Percentiles rank a stretch among this genome's conserved stretches.
Conservation (phyloP, 2,113 vertebrate genomes). For the Oxyura jamaicensis region DNA sequence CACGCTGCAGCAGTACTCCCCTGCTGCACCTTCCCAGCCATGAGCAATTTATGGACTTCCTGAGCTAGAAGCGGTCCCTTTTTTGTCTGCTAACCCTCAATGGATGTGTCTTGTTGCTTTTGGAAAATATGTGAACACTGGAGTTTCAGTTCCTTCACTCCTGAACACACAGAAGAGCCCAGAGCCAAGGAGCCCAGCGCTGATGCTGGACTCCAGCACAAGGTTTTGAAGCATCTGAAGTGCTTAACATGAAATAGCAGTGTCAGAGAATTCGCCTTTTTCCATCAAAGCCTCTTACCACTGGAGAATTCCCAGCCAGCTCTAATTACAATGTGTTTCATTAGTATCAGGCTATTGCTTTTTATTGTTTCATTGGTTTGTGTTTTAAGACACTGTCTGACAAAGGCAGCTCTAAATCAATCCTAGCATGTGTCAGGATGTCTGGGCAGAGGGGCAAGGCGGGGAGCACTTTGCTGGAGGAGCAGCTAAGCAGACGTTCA, state of each 20-base stretch:
- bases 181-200: background rate
- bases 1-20: background rate
- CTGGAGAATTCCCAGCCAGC: slow-evolving; percentile 32
- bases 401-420: slow-evolving; percentile 49
- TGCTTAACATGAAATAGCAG: background rate
- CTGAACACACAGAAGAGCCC: background rate
- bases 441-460: background rate
- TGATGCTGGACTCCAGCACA: background rate
- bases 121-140: background rate
- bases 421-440: background rate
- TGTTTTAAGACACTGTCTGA: slow-evolving; percentile 42
- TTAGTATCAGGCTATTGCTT: slow-evolving; percentile 52
- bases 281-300: background rate
- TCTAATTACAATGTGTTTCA: slow-evolving; percentile 56
- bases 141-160: background rate
- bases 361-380: slow-evolving; percentile 50
- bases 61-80: background rate
- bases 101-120: background rate
- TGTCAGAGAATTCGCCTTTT: background rate
- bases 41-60: background rate
- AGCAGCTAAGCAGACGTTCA: background rate
- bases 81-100: background rate
- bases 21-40: background rate
- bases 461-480: background rate
- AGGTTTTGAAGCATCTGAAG: background rate